phyloP scores from a whole-genome alignment of 2,888 invertebrate genomes.

The Andrena bucephala region DNA sequence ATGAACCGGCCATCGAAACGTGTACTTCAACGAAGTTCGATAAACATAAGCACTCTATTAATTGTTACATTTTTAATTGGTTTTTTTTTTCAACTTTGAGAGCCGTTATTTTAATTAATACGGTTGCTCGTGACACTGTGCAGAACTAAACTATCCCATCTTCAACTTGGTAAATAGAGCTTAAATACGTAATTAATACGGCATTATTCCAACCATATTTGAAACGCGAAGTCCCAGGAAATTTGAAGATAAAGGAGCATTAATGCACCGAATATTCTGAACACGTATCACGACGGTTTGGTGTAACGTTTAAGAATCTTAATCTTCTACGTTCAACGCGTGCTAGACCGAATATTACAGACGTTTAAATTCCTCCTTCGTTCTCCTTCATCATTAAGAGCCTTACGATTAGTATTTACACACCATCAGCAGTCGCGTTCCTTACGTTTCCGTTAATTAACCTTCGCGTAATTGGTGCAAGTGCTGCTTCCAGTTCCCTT shows the following conservation, averaged over 20 bases:
- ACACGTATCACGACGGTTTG: constrained; percentile 13
- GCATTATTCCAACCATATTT: constrained; percentile 10
- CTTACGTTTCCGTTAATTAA: constrained; percentile 43
- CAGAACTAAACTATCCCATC: constrained; percentile 9
- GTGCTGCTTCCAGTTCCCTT: constrained; percentile 7
- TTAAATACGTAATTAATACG: not conserved
- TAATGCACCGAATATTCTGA: constrained; percentile 13
- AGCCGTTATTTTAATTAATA: too few species aligned
- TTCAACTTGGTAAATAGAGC: not conserved
- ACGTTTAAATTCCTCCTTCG: constrained; percentile 45
- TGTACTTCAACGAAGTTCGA: not conserved
- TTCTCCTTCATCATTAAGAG: constrained; percentile 37
- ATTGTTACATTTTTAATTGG: not conserved
- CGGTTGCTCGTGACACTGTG: too few species aligned
- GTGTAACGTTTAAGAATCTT: constrained; percentile 28
- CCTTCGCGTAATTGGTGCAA: constrained; percentile 21
- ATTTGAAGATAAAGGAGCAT: not conserved
- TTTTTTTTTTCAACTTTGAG: not conserved
- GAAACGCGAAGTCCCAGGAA: not conserved
- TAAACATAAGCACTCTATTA: not conserved
- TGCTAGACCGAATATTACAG: constrained; percentile 22
- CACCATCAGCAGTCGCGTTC: constrained; percentile 26
- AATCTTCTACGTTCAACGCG: constrained; percentile 31
- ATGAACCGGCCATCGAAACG: not conserved
- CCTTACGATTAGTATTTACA: constrained; percentile 45